phyloP scores from a whole-genome alignment of 2,888 invertebrate genomes.

The Drosophila hawaiiensis region DNA sequence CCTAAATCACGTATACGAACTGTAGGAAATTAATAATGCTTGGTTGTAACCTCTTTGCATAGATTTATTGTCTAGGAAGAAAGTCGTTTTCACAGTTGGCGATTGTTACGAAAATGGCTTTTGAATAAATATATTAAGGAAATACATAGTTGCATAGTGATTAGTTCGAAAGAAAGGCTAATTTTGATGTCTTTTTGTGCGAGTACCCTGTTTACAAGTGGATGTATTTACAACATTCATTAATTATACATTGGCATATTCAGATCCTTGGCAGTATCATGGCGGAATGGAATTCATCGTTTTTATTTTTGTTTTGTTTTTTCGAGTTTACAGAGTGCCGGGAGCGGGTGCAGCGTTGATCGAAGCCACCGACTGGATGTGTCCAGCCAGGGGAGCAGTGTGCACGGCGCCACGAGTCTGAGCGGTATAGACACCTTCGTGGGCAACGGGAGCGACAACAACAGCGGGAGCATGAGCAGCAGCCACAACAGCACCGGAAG shows the following conservation, averaged over 20 bases:
- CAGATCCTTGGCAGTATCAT: constrained; percentile 60
- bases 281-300: constrained; percentile 1
- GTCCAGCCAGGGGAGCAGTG: constrained; percentile 81
- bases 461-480: constrained; percentile 56
- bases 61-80: constrained; percentile 57
- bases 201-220: constrained; percentile 71
- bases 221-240: constrained; percentile 51
- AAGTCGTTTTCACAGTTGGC: constrained; percentile 43
- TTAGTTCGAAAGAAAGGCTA: constrained; percentile 36
- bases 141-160: constrained; percentile 8
- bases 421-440: constrained; percentile 81
- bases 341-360: constrained; percentile 82
- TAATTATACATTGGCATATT: constrained; percentile 14
- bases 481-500: constrained; percentile 32
- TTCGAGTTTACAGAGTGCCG: constrained; percentile 63
- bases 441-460: constrained; percentile 71
- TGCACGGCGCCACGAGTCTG: constrained; percentile 82
- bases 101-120: constrained; percentile 47
- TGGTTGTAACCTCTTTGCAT: constrained; percentile 31
- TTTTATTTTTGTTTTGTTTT: neutral
- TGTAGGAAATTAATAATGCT: neutral
- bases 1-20: neutral
- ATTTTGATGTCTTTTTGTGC: constrained; percentile 63
- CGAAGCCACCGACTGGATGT: constrained; percentile 79
- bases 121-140: constrained; percentile 52